These are phyloP conservation scores for Epizoanthus illoricatus DNA, from an alignment of 92 coral and sea anemone species.

Conservation along the genomic window DNA sequence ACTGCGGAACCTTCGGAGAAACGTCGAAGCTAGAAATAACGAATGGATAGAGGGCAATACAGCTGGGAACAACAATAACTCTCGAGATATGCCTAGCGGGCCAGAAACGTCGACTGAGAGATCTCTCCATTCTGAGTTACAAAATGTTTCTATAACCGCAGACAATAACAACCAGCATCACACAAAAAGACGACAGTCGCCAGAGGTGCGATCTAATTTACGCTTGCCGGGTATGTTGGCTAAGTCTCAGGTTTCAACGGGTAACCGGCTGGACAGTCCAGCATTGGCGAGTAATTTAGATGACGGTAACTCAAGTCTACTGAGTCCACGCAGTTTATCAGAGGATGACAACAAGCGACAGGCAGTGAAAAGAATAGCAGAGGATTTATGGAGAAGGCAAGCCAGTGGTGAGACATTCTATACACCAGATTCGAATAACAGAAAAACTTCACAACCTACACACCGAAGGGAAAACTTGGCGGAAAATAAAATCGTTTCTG, in stretches of 20 bases:
- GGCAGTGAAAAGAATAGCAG: constrained; percentile 36
- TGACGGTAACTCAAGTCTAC: not conserved
- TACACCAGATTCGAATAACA: not conserved
- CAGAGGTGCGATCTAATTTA: not conserved
- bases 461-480: not conserved
- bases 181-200: not conserved
- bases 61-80: too few species aligned
- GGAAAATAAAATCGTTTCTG: not conserved
- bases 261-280: not conserved
- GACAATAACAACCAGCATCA: not conserved
- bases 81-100: too few species aligned
- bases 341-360: constrained; percentile 34
- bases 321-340: not conserved
- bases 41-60: not conserved
- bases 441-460: not conserved
- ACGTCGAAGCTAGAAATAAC: constrained; percentile 21
- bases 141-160: not conserved
- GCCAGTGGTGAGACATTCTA: constrained; percentile 49
- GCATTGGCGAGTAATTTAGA: not conserved
- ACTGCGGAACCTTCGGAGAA: constrained; percentile 42
- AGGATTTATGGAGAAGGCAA: constrained; percentile 52
- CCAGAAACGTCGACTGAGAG: not conserved
- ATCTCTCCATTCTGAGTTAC: not conserved
- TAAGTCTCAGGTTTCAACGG: not conserved
- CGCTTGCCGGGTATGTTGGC: not conserved